Percentiles rank a stretch among this genome's conserved stretches.
Evolutionary conservation across 2,888 invertebrate genomes (phyloP).

Genomic region (Sisyra nigra): DNA sequence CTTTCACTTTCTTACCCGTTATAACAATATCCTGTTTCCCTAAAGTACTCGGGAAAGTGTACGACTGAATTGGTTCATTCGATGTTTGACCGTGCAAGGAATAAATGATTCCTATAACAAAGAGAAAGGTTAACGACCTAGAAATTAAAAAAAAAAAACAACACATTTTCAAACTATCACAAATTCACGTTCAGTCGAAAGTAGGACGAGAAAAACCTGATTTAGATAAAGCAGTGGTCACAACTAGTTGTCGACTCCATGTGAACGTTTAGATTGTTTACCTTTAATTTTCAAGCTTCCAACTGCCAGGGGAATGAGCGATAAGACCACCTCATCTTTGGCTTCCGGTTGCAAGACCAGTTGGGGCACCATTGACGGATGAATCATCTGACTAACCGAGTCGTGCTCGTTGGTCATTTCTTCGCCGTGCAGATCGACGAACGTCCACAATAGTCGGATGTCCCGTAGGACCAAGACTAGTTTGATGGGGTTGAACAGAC

Average conservation of each 20-base stretch:
- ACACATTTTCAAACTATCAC: conserved; percentile 10
- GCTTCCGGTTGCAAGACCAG: conserved; percentile 39
- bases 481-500: conserved; percentile 59
- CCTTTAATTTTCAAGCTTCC: conserved; percentile 62
- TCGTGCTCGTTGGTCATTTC: conserved; percentile 27
- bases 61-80: not conserved
- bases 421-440: conserved; percentile 29
- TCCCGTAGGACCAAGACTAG: conserved; percentile 53
- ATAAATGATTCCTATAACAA: conserved; percentile 3
- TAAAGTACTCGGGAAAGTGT: not conserved
- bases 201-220: conserved; percentile 7
- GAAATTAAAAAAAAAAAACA: conserved; percentile 11
- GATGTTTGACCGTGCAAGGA: not conserved
- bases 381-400: conserved; percentile 28
- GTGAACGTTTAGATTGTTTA: no score
- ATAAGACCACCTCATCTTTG: conserved; percentile 47
- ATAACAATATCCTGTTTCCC: no score
- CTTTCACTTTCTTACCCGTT: conserved; percentile 27
- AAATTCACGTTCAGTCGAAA: not conserved
- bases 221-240: not conserved
- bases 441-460: conserved; percentile 57
- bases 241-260: no score
- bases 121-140: no score
- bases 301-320: conserved; percentile 53
- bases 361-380: conserved; percentile 37